phyloP scores from a whole-genome alignment of 1,140 invertebrate species.

The Danaus plexippus region DNA sequence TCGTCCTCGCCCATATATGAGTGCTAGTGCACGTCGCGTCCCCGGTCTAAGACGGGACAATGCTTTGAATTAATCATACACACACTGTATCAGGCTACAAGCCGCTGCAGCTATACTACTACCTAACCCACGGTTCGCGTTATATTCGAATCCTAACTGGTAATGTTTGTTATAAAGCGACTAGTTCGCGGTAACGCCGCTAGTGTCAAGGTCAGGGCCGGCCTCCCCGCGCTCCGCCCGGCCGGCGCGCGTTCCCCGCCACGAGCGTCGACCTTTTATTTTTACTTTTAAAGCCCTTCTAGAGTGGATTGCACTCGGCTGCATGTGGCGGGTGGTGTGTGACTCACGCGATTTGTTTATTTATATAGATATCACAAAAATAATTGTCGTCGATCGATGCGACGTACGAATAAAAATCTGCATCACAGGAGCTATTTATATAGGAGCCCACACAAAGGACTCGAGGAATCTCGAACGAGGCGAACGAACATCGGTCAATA shows the following conservation, averaged over 20 bases:
- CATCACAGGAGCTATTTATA: no score
- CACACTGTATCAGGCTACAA: no score
- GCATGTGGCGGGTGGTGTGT: slow-evolving; percentile 18
- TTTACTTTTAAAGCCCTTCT: slow-evolving; percentile 16
- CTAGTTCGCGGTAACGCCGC: slow-evolving; percentile 7
- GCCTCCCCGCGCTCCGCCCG: slow-evolving; percentile 19
- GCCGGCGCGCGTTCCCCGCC: slow-evolving; percentile 26
- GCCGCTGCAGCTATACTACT: not conserved
- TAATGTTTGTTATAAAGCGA: not conserved
- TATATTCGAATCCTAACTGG: not conserved
- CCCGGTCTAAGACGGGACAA: no score
- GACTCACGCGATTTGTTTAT: slow-evolving; percentile 25
- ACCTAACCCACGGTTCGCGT: not conserved
- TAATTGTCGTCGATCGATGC: no score
- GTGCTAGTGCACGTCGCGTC: no score
- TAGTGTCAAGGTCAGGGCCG: slow-evolving; percentile 45
- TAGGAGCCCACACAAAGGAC: no score
- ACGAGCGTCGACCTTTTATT: slow-evolving; percentile 22
- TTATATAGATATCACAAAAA: no score
- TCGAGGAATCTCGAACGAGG: no score
- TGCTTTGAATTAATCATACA: no score
- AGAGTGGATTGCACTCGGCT: slow-evolving; percentile 28
- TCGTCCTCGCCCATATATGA: no score
- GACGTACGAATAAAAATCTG: no score
- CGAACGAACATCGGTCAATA: no score